Percentiles rank a stretch among this genome's conserved stretches.
phyloP scores from a whole-genome alignment of 2,888 invertebrate genomes.

The Meloe dianella region DNA sequence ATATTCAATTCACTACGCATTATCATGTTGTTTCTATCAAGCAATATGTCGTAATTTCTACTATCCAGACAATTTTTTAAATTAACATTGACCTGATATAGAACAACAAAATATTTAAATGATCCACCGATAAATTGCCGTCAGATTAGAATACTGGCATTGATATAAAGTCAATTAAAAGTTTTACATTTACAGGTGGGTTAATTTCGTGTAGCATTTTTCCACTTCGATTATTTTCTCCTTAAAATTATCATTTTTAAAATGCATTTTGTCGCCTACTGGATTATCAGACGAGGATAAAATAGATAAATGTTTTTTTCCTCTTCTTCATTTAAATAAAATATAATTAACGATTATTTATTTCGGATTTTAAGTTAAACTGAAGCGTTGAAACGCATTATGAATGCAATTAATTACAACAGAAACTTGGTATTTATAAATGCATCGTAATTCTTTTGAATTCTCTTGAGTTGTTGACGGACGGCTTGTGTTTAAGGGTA shows the following conservation, averaged over 20 bases:
- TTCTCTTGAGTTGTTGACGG: neutral
- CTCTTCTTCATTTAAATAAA: too few relatives aligned
- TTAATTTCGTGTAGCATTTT: slow-evolving; percentile 28
- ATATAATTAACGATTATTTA: neutral
- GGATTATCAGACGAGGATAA: neutral
- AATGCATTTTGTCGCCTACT: neutral
- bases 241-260: neutral
- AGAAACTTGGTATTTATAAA: neutral
- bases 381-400: neutral
- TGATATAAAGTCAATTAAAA: slow-evolving; percentile 46
- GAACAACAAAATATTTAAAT: slow-evolving; percentile 35
- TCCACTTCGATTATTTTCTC: neutral
- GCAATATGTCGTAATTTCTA: too few relatives aligned
- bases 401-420: neutral
- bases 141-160: slow-evolving; percentile 44
- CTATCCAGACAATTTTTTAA: too few relatives aligned
- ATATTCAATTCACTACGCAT: neutral
- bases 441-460: neutral
- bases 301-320: too few relatives aligned
- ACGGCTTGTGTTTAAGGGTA: slow-evolving; percentile 23
- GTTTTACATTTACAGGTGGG: slow-evolving; percentile 40
- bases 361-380: neutral
- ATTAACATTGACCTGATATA: neutral
- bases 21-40: neutral
- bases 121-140: slow-evolving; percentile 36